These are phyloP conservation scores for Sporophila hypoxantha DNA, from an alignment of 2,113 vertebrate species.

Conservation along the genomic window DNA sequence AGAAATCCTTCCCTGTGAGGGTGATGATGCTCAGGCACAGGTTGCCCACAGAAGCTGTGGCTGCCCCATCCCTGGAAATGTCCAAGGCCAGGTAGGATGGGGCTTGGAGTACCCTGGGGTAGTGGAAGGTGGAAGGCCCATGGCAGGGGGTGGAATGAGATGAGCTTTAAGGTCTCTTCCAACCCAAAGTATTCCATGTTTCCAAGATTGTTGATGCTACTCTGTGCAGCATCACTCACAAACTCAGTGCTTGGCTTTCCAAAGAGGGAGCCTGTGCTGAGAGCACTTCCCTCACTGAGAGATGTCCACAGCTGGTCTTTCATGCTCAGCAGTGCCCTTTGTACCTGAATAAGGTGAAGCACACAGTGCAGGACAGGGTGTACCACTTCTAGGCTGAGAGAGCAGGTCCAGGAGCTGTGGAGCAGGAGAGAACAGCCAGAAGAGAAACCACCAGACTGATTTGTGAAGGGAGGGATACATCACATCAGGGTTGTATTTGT, in stretches of 20 bases:
- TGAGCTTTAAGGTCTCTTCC: background rate
- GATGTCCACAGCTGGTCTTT: background rate
- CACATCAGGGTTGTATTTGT: background rate
- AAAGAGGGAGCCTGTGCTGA: background rate
- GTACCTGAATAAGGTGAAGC: background rate
- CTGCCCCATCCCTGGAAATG: background rate
- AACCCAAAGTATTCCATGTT: background rate
- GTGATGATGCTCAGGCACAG: background rate
- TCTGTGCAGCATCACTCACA: background rate
- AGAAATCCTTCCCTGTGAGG: rapidly evolving
- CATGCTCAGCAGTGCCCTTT: background rate
- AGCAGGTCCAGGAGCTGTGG: background rate
- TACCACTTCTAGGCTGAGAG: background rate
- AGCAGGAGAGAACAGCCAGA: background rate
- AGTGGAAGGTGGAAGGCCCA: background rate
- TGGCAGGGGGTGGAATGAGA: background rate
- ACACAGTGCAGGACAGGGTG: background rate
- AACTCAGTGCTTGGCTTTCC: background rate
- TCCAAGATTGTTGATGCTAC: background rate
- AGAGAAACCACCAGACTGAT: background rate
- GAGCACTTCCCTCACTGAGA: background rate
- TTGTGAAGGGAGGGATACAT: background rate
- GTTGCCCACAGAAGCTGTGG: background rate
- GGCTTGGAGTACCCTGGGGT: background rate
- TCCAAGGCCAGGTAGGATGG: rapidly evolving